Evolutionary conservation across 1,140 invertebrate genomes (phyloP), one percentile per base, ranked within the genome.

Genomic region (Notospermus geniculatus): DNA sequence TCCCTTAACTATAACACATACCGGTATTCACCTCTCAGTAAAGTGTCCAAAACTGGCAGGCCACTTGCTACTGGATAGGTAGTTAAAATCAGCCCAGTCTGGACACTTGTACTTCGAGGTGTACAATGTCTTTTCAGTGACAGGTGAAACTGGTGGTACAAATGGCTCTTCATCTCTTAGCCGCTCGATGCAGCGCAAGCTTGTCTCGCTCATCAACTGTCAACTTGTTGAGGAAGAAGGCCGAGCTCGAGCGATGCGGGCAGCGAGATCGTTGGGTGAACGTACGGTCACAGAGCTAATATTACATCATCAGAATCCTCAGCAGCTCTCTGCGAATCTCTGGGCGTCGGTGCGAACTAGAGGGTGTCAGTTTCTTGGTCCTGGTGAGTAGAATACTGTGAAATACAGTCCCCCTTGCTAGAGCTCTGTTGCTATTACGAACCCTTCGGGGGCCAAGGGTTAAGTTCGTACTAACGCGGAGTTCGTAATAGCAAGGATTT

Each of bases 361-460:
- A 59, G 96, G 97, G 32, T 99, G 97, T 80, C 97, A 99, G 80
- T 99, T 99, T 82, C 87, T 99, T 17, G 97, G 97, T n/a, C 95
- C 95, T 67, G 88, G 88, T 88, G 80, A 70, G 66, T 64, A 46
- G 25, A 17, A 11, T 15, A 11, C 17, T 50, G 15, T 7, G 2
- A 23, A 4, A 7, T 15, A n/a, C n/a, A n/a, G n/a, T n/a, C n/a
- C n/a, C n/a, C n/a, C n/a, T n/a, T n/a, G n/a, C n/a, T n/a, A n/a
- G n/a, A n/a, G n/a, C n/a, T n/a, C n/a, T n/a, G n/a, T n/a, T n/a
- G n/a, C n/a, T n/a, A n/a, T n/a, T n/a, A n/a, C n/a, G n/a, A n/a
- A n/a, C n/a, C n/a, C n/a, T n/a, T n/a, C n/a, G n/a, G n/a, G n/a
- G n/a, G n/a, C n/a, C n/a, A n/a, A n/a, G n/a, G n/a, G n/a, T n/a